These are phyloP conservation scores for Nebria brevicollis DNA, from an alignment of 2,888 invertebrate species.

Conservation along the genomic window DNA sequence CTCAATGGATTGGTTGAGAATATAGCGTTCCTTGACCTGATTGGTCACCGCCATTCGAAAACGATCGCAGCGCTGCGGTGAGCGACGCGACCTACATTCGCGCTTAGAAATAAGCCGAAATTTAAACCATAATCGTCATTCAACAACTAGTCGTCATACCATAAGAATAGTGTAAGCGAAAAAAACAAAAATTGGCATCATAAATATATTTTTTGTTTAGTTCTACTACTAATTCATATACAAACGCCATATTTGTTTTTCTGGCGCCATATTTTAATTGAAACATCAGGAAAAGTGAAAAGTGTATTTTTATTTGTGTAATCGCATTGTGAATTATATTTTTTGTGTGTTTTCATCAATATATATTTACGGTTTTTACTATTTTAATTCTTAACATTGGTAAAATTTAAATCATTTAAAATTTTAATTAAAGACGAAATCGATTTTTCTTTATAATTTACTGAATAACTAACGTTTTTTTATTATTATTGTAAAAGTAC, in stretches of 20 bases:
- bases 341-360: background rate
- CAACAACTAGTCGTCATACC: conserved; percentile 60
- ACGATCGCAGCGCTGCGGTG: conserved; percentile 53
- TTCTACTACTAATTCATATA: background rate
- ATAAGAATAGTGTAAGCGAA: conserved; percentile 57
- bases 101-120: conserved; percentile 64
- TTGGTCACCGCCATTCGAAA: conserved; percentile 56
- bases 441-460: too few species aligned
- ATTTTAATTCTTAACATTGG: too few species aligned
- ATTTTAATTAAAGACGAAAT: too few species aligned
- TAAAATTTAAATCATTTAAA: too few species aligned
- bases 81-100: conserved; percentile 61
- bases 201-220: background rate
- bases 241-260: background rate
- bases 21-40: conserved; percentile 60
- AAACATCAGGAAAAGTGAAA: background rate
- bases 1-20: conserved; percentile 32
- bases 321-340: background rate
- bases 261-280: background rate
- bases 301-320: background rate
- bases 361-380: background rate
- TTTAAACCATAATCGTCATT: conserved; percentile 63
- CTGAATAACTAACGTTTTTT: background rate
- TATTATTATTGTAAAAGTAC: background rate
- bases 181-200: background rate